These are phyloP conservation scores for Microcebus griseorufus DNA, from an alignment of 2,113 vertebrate genomes.

Conservation along the genomic window DNA sequence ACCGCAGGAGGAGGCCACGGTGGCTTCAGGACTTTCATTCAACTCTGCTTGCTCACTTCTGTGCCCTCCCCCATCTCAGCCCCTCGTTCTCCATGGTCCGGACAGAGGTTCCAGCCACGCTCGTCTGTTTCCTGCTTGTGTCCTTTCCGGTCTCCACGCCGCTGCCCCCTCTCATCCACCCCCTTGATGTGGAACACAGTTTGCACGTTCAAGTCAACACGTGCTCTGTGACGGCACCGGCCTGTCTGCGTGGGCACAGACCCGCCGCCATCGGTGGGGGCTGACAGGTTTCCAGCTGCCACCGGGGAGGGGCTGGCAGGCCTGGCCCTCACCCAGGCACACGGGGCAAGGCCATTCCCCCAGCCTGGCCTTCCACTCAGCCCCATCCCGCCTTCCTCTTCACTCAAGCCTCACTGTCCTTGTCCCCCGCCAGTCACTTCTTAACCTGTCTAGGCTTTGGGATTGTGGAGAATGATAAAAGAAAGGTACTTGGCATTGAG, in stretches of 20 bases:
- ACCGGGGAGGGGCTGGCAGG: neutral
- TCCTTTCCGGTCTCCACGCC: fast-evolving
- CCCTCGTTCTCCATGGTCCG: neutral
- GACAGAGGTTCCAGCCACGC: neutral
- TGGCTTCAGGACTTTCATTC: neutral
- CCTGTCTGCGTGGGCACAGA: neutral
- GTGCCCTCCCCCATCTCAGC: too few relatives aligned
- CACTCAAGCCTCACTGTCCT: neutral
- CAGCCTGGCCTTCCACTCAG: neutral
- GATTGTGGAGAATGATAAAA: neutral
- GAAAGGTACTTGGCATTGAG: neutral
- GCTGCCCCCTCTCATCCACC: neutral
- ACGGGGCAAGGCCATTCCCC: neutral
- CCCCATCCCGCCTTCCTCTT: neutral
- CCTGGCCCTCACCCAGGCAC: neutral
- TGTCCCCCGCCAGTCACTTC: neutral
- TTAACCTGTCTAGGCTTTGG: neutral
- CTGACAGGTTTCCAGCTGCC: neutral
- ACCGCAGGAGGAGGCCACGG: neutral
- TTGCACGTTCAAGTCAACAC: neutral
- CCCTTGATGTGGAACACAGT: neutral
- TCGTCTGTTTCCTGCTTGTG: neutral
- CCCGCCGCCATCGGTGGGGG: neutral
- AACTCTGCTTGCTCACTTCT: neutral
- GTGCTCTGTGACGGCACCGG: neutral